phyloP scores from a whole-genome alignment of 2,888 invertebrate genomes.

The Lycocerus yunnanus region DNA sequence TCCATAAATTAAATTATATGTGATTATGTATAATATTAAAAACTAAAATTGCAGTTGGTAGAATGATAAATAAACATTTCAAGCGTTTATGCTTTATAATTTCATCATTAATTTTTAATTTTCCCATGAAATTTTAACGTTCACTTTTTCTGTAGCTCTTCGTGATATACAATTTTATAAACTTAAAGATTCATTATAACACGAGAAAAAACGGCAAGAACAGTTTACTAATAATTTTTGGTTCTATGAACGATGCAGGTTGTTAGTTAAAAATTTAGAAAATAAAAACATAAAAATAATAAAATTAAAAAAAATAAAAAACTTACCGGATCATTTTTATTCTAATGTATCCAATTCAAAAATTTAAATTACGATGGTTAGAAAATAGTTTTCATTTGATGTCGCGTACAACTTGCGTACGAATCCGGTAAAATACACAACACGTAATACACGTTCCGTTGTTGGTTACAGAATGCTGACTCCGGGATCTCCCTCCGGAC shows the following conservation, averaged over 20 bases:
- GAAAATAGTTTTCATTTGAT: not conserved
- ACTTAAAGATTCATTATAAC: not conserved
- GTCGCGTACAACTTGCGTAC: not conserved
- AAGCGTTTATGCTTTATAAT: not conserved
- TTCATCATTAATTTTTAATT: not conserved
- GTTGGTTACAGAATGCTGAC: slow-evolving; percentile 29
- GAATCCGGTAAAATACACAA: slow-evolving; percentile 16
- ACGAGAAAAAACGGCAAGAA: not conserved
- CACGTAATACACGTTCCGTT: slow-evolving; percentile 23
- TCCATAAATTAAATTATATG: not conserved
- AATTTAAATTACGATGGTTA: not conserved
- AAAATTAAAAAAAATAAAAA: not conserved
- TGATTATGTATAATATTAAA: not conserved
- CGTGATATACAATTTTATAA: not conserved
- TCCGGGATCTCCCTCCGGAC: slow-evolving; percentile 23
- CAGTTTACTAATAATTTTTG: not conserved
- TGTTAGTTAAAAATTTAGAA: not conserved
- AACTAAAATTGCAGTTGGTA: not conserved
- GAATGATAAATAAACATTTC: not conserved
- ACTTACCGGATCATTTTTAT: not conserved
- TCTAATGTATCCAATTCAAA: not conserved
- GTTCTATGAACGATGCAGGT: not conserved
- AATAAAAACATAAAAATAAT: not conserved
- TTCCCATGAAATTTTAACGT: not conserved
- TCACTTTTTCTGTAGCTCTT: not conserved